phyloP scores from a whole-genome alignment of 2,113 vertebrate genomes.

The Alexandromys fortis region DNA sequence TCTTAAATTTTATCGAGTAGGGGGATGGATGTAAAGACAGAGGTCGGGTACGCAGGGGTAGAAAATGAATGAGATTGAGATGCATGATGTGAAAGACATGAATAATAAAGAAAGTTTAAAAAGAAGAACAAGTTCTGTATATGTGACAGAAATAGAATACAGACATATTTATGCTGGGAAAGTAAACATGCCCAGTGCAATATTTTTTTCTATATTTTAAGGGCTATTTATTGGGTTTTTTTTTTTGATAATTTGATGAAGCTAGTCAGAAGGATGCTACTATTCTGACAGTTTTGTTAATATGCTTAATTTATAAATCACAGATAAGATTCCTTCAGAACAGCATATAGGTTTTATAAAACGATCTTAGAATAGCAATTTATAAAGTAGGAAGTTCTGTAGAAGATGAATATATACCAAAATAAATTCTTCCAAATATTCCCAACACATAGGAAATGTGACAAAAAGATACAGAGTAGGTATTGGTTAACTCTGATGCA shows the following conservation, averaged over 20 bases:
- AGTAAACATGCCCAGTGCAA: neutral
- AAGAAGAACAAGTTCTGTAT: neutral
- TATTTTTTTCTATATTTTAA: neutral
- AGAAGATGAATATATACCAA: neutral
- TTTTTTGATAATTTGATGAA: neutral
- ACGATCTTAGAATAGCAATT: neutral
- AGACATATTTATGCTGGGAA: neutral
- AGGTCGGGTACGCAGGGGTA: too few species aligned
- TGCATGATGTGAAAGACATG: too few species aligned
- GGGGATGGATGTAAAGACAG: too few species aligned
- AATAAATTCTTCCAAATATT: constrained; percentile 9
- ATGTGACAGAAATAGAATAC: neutral
- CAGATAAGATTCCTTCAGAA: neutral
- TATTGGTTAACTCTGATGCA: neutral
- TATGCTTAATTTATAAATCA: neutral
- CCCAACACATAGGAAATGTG: neutral
- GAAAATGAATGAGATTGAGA: too few species aligned
- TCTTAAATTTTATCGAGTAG: neutral
- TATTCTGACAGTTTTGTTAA: neutral
- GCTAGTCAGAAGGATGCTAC: neutral
- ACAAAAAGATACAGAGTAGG: neutral
- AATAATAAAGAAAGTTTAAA: neutral
- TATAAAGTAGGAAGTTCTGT: neutral
- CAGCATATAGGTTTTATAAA: neutral
- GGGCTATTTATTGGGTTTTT: neutral